A percentile compares a stretch with the other conserved stretches of the same genome.
Conservation (phyloP, 2,113 vertebrate species). For the Pseudopodoces humilis region DNA sequence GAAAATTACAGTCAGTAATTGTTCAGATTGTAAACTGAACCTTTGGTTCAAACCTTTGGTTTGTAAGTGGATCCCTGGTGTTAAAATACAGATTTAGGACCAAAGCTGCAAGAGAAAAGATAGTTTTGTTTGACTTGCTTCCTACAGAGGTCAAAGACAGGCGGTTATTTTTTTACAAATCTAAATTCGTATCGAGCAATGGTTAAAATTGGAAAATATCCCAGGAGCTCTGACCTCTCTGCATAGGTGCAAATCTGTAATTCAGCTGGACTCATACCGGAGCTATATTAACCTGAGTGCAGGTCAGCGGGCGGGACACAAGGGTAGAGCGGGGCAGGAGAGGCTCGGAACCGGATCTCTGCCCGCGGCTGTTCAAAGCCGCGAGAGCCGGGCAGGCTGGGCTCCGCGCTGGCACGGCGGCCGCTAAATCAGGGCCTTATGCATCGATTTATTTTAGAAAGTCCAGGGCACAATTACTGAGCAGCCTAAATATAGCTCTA, state of each 20-base stretch:
- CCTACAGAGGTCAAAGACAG: neutral
- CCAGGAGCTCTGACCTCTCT: neutral
- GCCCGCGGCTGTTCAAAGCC: neutral
- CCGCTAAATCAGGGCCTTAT: neutral
- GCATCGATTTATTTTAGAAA: conserved; percentile 21
- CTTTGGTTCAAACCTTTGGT: neutral
- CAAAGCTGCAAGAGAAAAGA: neutral
- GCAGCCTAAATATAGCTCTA: conserved; percentile 19
- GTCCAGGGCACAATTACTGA: neutral
- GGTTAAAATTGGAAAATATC: conserved; percentile 7
- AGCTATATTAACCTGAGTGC: neutral
- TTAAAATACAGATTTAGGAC: neutral
- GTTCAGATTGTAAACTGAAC: neutral
- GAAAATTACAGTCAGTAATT: neutral
- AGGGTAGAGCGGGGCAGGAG: neutral
- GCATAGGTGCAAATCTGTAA: conserved; percentile 20
- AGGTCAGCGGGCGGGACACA: neutral
- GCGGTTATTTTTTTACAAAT: neutral
- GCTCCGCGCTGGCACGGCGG: fast-evolving
- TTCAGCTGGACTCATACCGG: neutral
- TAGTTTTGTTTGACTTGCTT: conserved; percentile 9
- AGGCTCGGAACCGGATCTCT: neutral
- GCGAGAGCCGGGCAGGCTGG: neutral
- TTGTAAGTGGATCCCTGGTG: neutral
- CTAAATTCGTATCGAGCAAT: neutral